phyloP scores from a whole-genome alignment of 2,113 vertebrate species.

The Toxostoma redivivum region DNA sequence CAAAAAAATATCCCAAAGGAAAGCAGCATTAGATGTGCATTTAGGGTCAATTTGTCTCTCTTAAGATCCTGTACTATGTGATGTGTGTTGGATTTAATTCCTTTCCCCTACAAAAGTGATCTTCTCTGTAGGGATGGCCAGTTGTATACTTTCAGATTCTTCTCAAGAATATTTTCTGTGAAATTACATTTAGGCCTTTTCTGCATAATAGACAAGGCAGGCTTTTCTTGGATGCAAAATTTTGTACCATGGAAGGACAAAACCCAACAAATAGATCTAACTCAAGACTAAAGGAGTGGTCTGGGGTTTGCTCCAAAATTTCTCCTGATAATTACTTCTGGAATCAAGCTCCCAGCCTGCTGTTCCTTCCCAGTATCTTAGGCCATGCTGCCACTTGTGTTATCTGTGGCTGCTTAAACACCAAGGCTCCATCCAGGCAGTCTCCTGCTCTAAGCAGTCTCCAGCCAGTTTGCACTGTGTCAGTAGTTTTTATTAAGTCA shows the following conservation, averaged over 20 bases:
- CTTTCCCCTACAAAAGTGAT: not conserved
- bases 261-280: not conserved
- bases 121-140: not conserved
- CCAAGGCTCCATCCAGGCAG: not conserved
- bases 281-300: not conserved
- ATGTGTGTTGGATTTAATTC: not conserved
- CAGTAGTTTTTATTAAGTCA: not conserved
- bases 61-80: not conserved
- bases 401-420: not conserved
- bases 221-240: not conserved
- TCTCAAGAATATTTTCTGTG: not conserved
- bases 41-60: not conserved
- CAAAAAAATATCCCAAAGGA: not conserved
- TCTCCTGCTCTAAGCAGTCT: not conserved
- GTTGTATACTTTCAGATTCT: not conserved
- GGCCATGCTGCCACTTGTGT: not conserved
- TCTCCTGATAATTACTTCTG: not conserved
- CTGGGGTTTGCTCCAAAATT: not conserved
- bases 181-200: not conserved
- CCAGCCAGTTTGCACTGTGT: not conserved
- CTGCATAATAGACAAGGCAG: not conserved
- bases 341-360: not conserved
- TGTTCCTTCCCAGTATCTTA: not conserved
- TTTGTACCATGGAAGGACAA: not conserved
- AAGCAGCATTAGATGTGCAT: not conserved